Conservation (phyloP, 2,888 invertebrate genomes). For the Ditylenchus weischeri region DNA sequence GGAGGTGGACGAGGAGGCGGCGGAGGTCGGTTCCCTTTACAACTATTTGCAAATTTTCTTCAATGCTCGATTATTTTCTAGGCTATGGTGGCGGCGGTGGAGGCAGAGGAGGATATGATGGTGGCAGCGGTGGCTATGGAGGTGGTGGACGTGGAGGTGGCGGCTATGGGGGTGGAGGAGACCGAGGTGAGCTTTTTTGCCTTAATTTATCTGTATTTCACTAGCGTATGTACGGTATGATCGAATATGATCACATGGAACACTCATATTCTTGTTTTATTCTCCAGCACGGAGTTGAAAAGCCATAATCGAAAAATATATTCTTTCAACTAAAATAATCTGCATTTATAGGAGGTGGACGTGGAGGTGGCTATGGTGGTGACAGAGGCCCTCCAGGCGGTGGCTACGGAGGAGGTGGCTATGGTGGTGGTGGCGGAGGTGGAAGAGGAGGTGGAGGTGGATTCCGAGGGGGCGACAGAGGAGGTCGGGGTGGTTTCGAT, state of each 20-base stretch:
- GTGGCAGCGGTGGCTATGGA: constrained; percentile 10
- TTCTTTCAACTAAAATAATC: no score
- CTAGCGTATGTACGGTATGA: no score
- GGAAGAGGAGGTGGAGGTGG: constrained; percentile 22
- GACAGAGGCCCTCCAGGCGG: no score
- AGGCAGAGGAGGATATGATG: constrained; percentile 19
- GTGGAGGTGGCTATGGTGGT: constrained; percentile 15
- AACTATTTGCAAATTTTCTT: neutral
- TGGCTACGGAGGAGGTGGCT: no score
- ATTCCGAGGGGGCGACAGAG: constrained; percentile 17
- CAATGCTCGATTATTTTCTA: neutral
- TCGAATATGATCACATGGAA: no score
- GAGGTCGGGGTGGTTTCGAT: constrained; percentile 22
- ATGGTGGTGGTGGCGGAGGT: constrained; percentile 20
- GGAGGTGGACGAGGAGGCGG: constrained; percentile 54
- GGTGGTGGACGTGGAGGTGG: constrained; percentile 32
- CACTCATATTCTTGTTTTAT: no score
- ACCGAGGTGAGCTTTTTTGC: constrained; percentile 10
- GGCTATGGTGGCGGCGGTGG: constrained; percentile 43
- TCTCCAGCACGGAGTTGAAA: no score
- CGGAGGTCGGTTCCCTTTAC: constrained; percentile 1
- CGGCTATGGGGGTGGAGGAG: constrained; percentile 24
- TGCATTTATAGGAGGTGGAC: constrained; percentile 14
- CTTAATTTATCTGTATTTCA: neutral
- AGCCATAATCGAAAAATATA: no score